Percentiles rank a stretch among this genome's conserved stretches.
Conservation (phyloP, 2,888 invertebrate genomes). For the Nowickia ferox region DNA sequence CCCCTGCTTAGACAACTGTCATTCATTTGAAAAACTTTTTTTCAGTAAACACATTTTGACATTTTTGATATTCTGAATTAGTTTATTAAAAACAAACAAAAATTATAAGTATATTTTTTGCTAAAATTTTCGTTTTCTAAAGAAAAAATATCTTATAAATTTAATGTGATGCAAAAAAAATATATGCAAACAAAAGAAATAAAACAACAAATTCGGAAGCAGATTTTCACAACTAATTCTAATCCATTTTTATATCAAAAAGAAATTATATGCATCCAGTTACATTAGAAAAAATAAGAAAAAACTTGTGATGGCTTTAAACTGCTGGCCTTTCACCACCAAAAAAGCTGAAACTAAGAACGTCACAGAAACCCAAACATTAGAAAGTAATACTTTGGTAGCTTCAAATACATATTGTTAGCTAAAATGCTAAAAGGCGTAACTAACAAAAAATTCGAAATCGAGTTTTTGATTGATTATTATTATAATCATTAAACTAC, state of each 20-base stretch:
- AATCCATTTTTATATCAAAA: not conserved
- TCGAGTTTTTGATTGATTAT: too few species aligned
- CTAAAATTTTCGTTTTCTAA: too few species aligned
- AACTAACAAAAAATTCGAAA: too few species aligned
- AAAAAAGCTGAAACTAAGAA: not conserved
- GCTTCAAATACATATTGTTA: not conserved
- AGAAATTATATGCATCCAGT: not conserved
- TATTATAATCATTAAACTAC: too few species aligned
- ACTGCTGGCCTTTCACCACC: not conserved
- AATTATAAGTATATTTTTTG: too few species aligned
- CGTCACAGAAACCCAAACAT: conserved; percentile 10
- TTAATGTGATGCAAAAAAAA: not conserved
- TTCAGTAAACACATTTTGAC: too few species aligned
- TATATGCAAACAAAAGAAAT: not conserved
- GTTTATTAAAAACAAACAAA: too few species aligned
- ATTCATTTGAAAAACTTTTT: too few species aligned
- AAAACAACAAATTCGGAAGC: not conserved
- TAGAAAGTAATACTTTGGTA: conserved; percentile 19
- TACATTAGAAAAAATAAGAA: not conserved
- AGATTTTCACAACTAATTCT: not conserved
- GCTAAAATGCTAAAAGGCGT: too few species aligned
- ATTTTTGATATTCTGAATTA: too few species aligned
- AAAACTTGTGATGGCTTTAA: conserved; percentile 9
- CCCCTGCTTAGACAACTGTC: too few species aligned
- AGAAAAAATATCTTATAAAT: not conserved